Base-by-base conservation (phyloP, 2,888 invertebrate genomes). In the Antheraea assamensis region DNA sequence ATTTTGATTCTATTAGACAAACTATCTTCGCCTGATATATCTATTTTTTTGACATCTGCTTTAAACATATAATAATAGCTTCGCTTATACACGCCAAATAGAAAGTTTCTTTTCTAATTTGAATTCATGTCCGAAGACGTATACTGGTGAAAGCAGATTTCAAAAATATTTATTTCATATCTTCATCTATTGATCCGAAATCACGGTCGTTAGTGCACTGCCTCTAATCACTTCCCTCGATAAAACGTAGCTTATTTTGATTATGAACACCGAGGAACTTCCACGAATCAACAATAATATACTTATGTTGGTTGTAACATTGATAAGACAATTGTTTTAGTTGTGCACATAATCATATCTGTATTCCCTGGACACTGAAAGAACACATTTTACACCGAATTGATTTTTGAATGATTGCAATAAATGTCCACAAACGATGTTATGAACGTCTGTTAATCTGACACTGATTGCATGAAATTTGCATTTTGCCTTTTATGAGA, bases 121-220 rank as follows among this genome's bases (percentile, higher is more conserved):
- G 35, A 52, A 72, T 49, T 76, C 74, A 49, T 35, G 49, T 58
- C 13, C 17, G 24, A 42, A 21, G 19, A 35, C 21, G 21, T 17
- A 30, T 55, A 30, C 35, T 55, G 49, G 21, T 73, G 73, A 78
- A 77, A 81, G 90, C 92, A 93, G 90, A 91, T 91, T 85, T 90
- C 87, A 91, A 86, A 80, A 89, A 87, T 82, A 82, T 85, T 84
- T 90, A 84, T 85, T 90, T 92, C 92, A 88, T 86, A 89, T 81
- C 86, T 92, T 92, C 86, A 89, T 87, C 85, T 86, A 91, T 85
- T 87, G 87, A 90, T 85, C 92, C 88, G 83, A 89, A 88, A 89
- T 88, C 94, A 94, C 94, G 91, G 92, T 92, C 88, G 88, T 86
- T 89, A 92, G 86, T 90, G 94, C 94, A 94, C 94, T 87, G 92